A percentile compares a stretch with the other conserved stretches of the same genome.
Conservation (phyloP, 1,140 invertebrate genomes). For the Agrypnia vestita region DNA sequence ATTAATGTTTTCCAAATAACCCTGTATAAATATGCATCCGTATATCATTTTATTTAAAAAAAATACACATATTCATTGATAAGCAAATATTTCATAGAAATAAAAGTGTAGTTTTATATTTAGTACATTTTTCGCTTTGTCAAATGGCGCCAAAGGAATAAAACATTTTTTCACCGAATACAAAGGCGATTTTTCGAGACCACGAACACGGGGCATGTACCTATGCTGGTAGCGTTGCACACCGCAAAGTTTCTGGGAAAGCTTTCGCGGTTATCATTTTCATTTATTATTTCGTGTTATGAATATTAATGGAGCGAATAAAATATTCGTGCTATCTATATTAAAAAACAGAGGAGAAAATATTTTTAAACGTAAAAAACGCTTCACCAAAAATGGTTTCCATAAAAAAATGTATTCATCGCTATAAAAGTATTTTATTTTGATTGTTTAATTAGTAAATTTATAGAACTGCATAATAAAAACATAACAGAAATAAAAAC, state of each 20-base stretch:
- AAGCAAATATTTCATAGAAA: too few relatives aligned
- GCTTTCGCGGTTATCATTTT: constrained; percentile 18
- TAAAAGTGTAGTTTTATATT: background rate
- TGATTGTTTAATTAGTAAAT: too few relatives aligned
- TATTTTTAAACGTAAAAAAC: background rate
- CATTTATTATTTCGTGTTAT: constrained; percentile 23
- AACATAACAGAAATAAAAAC: too few relatives aligned
- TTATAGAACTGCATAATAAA: too few relatives aligned
- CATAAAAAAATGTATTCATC: background rate
- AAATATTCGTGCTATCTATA: background rate
- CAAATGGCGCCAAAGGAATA: background rate
- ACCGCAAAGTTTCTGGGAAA: background rate
- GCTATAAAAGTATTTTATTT: too few relatives aligned
- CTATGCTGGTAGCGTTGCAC: background rate
- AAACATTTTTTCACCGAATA: background rate
- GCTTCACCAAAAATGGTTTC: too few relatives aligned
- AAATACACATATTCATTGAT: too few relatives aligned
- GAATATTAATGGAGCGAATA: background rate
- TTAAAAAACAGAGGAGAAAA: too few relatives aligned
- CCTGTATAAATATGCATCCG: too few relatives aligned
- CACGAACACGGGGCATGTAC: background rate
- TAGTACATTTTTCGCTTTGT: background rate
- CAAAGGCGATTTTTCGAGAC: background rate
- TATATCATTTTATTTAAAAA: too few relatives aligned
- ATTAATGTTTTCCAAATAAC: too few relatives aligned